Evolutionary conservation across 2,113 vertebrate genomes (phyloP), one percentile per base, ranked within the genome.

Genomic region (Percina caprodes): DNA sequence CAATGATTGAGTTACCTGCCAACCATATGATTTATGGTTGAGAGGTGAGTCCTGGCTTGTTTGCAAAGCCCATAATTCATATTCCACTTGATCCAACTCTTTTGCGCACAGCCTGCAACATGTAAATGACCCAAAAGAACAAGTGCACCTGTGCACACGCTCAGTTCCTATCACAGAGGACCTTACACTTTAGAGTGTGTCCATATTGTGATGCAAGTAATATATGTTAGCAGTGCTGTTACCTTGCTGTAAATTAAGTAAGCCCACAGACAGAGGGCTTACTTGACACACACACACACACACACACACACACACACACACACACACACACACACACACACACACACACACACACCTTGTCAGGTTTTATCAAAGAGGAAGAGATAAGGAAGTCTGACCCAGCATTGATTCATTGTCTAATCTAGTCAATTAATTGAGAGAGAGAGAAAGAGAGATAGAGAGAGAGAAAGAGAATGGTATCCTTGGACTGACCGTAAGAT

Each of bases 341-440:
- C 46, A 67, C 30, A 49, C 61, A 52, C 73, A 69, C 48, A 66
- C 48, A 24, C 58, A 24, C 58, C 73, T 82, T 56, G 61, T 82
- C 80, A 80, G 75, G 87, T 86, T 88, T 91, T 80, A 91, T 91
- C 85, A 91, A 84, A 89, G 84, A 79, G 74, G 52, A 62, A 52
- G 24, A 81, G 88, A 90, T 92, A 91, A 90, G 72, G 45, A 79
- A 51, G 59, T 84, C 69, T 83, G 74, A 79, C 65, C 51, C 56
- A 45, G 60, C 83, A 82, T 55, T 82, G 88, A 90, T 89, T 88
- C 79, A 82, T 71, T 13, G 16, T 88, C 58, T 75, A 77, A 92
- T 92, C 91, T 91, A 74, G 83, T 88, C 84, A 91, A 85, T 92
- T 86, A 89, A 88, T 90, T 87, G 35, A 39, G 35, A 39, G 39